These are phyloP conservation scores for Urocynchramus pylzowi DNA, from an alignment of 2,113 vertebrate genomes.

Conservation along the genomic window DNA sequence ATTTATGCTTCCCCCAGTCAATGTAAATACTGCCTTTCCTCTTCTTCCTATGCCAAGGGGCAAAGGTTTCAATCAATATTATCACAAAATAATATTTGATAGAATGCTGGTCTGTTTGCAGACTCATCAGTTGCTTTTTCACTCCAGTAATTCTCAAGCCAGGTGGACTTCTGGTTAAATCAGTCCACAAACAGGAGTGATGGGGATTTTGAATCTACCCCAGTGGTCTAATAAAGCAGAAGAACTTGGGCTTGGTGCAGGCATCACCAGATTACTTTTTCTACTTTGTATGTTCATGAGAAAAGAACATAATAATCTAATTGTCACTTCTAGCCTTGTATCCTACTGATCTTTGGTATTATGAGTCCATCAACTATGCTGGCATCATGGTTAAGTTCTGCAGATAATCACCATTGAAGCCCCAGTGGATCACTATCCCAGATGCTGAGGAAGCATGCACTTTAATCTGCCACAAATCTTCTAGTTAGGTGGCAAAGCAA, in stretches of 20 bases:
- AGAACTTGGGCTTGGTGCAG: background rate
- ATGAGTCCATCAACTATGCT: background rate
- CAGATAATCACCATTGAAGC: background rate
- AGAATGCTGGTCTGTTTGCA: background rate
- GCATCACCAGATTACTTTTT: background rate
- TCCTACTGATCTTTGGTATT: background rate
- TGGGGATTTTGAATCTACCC: background rate
- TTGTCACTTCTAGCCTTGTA: background rate
- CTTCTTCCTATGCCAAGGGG: background rate
- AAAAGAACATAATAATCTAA: background rate
- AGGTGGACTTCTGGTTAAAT: background rate
- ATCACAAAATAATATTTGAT: slow-evolving; percentile 4
- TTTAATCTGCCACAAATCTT: background rate
- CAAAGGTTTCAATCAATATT: background rate
- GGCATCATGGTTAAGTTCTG: background rate
- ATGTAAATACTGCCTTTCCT: background rate
- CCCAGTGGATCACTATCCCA: background rate
- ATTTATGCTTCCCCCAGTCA: background rate
- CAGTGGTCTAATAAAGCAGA: background rate
- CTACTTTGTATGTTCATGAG: background rate
- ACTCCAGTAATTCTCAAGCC: background rate
- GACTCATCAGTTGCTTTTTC: background rate
- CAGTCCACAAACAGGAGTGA: background rate
- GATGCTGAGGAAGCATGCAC: background rate
- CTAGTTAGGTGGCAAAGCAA: background rate